Evolutionary conservation across 2,113 vertebrate genomes (phyloP), one percentile per base, ranked within the genome.

Genomic region (Electrona antarctica): DNA sequence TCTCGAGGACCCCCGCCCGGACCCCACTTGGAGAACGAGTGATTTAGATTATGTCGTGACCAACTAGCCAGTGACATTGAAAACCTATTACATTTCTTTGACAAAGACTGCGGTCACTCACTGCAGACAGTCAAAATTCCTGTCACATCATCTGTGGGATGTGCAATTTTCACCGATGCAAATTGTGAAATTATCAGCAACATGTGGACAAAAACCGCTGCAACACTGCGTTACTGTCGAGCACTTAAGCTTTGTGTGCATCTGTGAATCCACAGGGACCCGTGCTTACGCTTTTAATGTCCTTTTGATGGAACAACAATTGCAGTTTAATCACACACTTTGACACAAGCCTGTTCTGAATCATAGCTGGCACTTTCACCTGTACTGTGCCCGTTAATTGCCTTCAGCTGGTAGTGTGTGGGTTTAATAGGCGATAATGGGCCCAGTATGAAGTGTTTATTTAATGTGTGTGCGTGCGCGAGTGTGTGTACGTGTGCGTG

Each of bases 371-470:
- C 45, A n/a, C 12, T 15, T 62, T 51, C 47, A 29, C 61, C 46
- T 41, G 33, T 41, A 41, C 1, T 2, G 8, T 54, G 29, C 14
- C 50, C 54, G 56, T 45, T 70, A 52, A 70, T 60, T 41, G n/a
- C 28, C 7, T 4, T 10, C 49, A 14, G 47, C n/a, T 8, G 15
- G 47, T 9, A 8, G 29, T 52, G 64, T 41, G 51, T 66, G 64
- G 50, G 29, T 45, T 47, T 6, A 29, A 7, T 8, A 50, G 6
- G 15, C 7, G 62, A 48, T 29, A 64, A 28, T 51, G 12, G 48
- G 47, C 14, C 62, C 7, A 41, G 48, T 64, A 48, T 14, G 48
- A n/a, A 41, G 60, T 58, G 47, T 60, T 64, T 78, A 33, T 60
- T 50, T 47, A 14, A 28, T 33, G 28, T 48, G 41, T 47, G 60